A percentile compares a stretch with the other conserved stretches of the same genome.
Evolutionary conservation across 53 echinoderm and acorn worm genomes (phyloP).

Genomic region (Apostichopus leukothele): DNA sequence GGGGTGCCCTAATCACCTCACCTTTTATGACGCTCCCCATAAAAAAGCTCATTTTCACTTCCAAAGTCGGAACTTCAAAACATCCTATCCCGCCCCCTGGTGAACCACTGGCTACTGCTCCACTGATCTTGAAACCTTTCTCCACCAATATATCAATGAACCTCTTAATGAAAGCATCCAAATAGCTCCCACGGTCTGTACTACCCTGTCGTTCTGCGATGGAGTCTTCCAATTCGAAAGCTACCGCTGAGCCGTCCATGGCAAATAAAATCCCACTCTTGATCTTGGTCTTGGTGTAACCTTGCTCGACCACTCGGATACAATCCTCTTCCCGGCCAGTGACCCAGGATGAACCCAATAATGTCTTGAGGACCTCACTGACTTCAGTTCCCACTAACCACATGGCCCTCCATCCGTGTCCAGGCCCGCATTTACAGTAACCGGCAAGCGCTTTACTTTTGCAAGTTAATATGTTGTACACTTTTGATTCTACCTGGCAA

Average conservation of each 20-base stretch:
- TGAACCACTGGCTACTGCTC: slow-evolving; percentile 4
- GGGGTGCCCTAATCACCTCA: neutral
- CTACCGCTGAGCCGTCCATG: slow-evolving; percentile 11
- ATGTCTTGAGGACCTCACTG: neutral
- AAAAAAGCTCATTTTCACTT: slow-evolving; percentile 20
- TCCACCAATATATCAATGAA: neutral
- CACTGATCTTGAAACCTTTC: slow-evolving; percentile 5
- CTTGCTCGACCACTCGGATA: slow-evolving; percentile 3
- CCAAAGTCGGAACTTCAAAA: neutral
- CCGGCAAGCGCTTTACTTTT: slow-evolving; percentile 23
- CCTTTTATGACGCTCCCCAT: slow-evolving; percentile 23
- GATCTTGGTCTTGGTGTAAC: slow-evolving; percentile 5
- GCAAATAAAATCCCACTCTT: slow-evolving; percentile 21
- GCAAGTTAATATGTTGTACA: slow-evolving; percentile 8
- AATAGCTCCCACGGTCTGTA: neutral
- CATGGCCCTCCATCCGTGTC: slow-evolving; percentile 29
- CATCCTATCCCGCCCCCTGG: slow-evolving; percentile 29
- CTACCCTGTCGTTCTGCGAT: neutral
- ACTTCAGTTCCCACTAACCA: slow-evolving; percentile 17
- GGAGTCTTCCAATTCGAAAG: slow-evolving; percentile 22
- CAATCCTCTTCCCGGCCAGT: slow-evolving; percentile 29
- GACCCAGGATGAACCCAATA: slow-evolving; percentile 25
- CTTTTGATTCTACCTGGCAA: neutral
- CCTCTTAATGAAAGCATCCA: slow-evolving; percentile 15
- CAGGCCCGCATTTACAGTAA: slow-evolving; percentile 42